Evolutionary conservation across 2,113 vertebrate species (phyloP), one percentile per base, ranked within the genome.

Genomic region (Hyperopisus bebe): DNA sequence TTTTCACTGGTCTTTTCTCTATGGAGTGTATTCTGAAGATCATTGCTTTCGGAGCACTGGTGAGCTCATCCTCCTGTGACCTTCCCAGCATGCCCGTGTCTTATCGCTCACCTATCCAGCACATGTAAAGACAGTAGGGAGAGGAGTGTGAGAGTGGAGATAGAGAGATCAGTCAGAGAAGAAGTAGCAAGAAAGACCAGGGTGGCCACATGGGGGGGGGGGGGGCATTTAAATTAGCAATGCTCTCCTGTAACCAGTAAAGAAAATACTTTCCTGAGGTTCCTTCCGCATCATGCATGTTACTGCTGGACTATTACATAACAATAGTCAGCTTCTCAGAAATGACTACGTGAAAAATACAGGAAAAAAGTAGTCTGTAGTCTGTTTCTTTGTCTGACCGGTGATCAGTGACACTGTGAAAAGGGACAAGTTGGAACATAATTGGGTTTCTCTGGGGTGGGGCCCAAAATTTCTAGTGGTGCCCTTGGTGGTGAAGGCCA

Each of bases 1-100:
- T 99, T 93, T 99, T 99, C 96, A 99, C 98, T 35, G 97, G 98
- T 1, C 97, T 99, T 92, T 99, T 99, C 95, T 99, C 98, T 82
- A 96, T 99, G 93, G 98, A 99, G 93, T 98, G 98, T 94, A 92
- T 99, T 83, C 95, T 99, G 55, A 99, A 99, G 95, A 99, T 99
- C 95, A 97, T 99, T 93, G 98, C 98, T 91, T 99, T 99, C 24
- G 98, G 98, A 50, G 96, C 92, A 58, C 94, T 99, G 97, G 98
- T 99, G 93, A 94, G 97, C 47, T 35, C 48, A 1, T 62, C 27
- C 51, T 46, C 3, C 15, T 15, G 10, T 88, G 58, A 62, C n/a
- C 46, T 44, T 4, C 19, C 31, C 3, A 62, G 21, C 21, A 44
- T n/a, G 47, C 31, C 17, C 2, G 3, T 8, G 21, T 47, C 70